Base-by-base conservation (phyloP, 2,113 vertebrate species). In the Cyanoderma ruficeps region DNA sequence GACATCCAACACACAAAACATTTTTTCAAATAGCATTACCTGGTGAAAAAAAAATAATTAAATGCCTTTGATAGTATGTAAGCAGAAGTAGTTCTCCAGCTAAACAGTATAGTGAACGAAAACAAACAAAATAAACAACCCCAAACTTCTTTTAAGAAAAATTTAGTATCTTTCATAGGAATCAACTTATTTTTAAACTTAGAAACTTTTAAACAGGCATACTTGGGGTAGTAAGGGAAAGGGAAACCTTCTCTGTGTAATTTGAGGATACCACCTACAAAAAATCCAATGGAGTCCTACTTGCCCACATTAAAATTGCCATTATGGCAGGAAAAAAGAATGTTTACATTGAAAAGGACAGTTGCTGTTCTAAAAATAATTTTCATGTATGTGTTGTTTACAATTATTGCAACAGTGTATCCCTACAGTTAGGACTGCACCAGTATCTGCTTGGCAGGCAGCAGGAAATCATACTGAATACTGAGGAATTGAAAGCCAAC, bases 241-340 rank as follows among this genome's bases (percentile, higher is more conserved):
- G 53, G 77, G 39, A 93, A 93, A 80, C 55, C 33, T 89, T 87
- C 69, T 71, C 27, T 71, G 22, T 39, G 67, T 44, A 83, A 82
- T 80, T 90, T 91, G 33, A 83, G 52, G 81, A 91, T 69, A 91
- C 56, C 75, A 89, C 78, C 91, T 90, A 94, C 92, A 95, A 94
- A 90, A 95, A 94, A 87, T 52, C 56, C 86, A 89, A 33, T 3
- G 18, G 85, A 90, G 92, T 89, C 56, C 47, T 67, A 37, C 82
- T 87, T 91, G 75, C 74, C 46, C 70, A 69, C n/a, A 49, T 69
- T 65, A 89, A 89, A 87, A 82, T 72, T 96, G 39, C 37, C 27
- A 42, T 61, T 78, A 41, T 15, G 9, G n/a, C 17, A 79, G 10
- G 24, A 41, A 86, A 90, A 89, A 55, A 75, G 49, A 47, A 68